These are phyloP conservation scores for Arion vulgaris DNA, from an alignment of 1,140 invertebrate species.

Conservation along the genomic window DNA sequence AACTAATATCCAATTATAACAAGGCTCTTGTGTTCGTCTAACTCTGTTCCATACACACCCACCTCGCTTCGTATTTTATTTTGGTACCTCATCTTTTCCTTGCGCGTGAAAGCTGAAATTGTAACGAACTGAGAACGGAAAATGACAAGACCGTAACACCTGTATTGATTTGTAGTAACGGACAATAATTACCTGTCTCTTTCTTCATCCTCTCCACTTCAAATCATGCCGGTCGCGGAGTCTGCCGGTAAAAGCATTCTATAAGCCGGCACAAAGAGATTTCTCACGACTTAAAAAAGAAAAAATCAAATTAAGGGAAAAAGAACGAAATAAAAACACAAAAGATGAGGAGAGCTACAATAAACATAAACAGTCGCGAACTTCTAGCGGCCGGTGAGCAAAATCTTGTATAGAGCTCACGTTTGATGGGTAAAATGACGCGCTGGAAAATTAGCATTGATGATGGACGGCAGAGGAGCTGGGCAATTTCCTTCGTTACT, in stretches of 20 bases:
- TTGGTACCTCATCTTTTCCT: background rate
- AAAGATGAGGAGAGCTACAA: background rate
- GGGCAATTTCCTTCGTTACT: conserved; percentile 11
- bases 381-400: background rate
- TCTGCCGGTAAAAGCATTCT: background rate
- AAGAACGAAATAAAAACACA: background rate
- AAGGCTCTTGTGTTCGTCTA: background rate
- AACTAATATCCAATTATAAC: no score
- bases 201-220: background rate
- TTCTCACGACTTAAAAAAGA: background rate
- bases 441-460: conserved; percentile 2
- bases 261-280: conserved; percentile 1
- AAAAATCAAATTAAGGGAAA: background rate
- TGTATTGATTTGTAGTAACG: conserved; percentile 3
- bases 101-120: background rate
- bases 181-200: conserved; percentile 3
- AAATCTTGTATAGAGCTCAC: background rate
- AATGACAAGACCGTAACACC: background rate
- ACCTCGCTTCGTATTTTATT: background rate
- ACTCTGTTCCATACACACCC: background rate
- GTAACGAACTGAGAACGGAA: background rate
- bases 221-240: conserved; percentile 7
- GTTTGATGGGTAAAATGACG: conserved; percentile 11
- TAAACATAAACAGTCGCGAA: conserved; percentile 13
- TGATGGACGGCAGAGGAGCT: background rate